Evolutionary conservation across 2,888 invertebrate species (phyloP), one percentile per base, ranked within the genome.

Genomic region (Cybosia mesomella): DNA sequence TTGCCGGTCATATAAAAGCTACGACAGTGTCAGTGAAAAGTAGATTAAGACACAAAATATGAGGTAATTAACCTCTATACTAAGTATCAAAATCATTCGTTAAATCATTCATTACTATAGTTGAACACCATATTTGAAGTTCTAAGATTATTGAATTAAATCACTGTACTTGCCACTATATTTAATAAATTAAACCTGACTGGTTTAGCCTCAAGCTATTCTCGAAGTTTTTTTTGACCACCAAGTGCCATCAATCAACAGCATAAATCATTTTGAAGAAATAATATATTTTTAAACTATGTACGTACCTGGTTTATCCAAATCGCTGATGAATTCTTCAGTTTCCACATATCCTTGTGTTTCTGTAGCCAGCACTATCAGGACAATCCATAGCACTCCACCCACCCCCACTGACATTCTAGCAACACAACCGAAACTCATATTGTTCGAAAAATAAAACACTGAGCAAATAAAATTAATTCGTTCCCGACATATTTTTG

Each of bases 251-350:
- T n/a, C n/a, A n/a, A n/a, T n/a, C n/a, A n/a, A n/a, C n/a, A n/a
- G n/a, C n/a, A n/a, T n/a, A n/a, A n/a, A n/a, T n/a, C n/a, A n/a
- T n/a, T n/a, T n/a, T n/a, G n/a, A 39, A 13, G 39, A 39, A 15
- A 15, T 15, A 4, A 39, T 11, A n/a, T 62, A 28, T 49, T 36
- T 15, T 49, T n/a, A 34, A 55, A 3, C 18, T 13, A 10, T 10
- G 11, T 9, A 87, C 92, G 94, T 85, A 96, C 96, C 93, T 80
- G 96, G 96, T 81, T 94, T 95, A 80, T 96, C 96, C 76, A 96
- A 88, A 77, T 96, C 96, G 80, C 95, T 96, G 79, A 95, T 95
- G 75, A 94, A 93, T 76, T 95, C 93, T 78, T 92, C 95, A 22
- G 95, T 95, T 73, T 95, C 95, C 80, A 95, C 90, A 84, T 94